Conservation (phyloP, 2,888 invertebrate genomes). For the Macrophya annulata region DNA sequence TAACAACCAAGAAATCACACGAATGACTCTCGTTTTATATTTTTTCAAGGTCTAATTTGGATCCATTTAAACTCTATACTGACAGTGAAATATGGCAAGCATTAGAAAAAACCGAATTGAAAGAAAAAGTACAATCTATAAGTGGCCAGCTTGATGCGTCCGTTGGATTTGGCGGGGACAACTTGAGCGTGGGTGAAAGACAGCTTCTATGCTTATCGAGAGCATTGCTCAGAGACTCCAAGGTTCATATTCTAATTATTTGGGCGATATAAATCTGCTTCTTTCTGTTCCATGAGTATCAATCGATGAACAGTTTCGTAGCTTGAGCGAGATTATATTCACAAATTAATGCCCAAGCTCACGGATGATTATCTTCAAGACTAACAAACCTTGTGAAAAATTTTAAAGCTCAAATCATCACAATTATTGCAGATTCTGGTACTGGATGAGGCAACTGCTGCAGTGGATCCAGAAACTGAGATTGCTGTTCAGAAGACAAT, state of each 20-base stretch:
- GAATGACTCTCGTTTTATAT: neutral
- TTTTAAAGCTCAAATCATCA: neutral
- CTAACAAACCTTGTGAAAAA: neutral
- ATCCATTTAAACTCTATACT: constrained; percentile 75
- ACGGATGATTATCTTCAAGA: neutral
- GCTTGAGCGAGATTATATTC: neutral
- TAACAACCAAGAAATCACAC: neutral
- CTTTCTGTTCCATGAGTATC: neutral
- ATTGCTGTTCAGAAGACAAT: constrained; percentile 81
- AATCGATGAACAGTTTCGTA: neutral
- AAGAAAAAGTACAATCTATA: constrained; percentile 76
- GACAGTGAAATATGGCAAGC: constrained; percentile 79
- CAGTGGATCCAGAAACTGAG: constrained; percentile 83
- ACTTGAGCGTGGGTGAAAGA: constrained; percentile 81
- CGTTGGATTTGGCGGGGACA: constrained; percentile 78
- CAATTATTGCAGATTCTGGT: constrained; percentile 79
- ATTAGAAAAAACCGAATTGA: constrained; percentile 79
- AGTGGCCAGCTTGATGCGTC: constrained; percentile 78
- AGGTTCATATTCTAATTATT: constrained; percentile 69
- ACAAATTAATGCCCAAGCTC: neutral
- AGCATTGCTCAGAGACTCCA: constrained; percentile 81
- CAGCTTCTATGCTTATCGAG: constrained; percentile 85
- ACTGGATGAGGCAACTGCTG: constrained; percentile 82
- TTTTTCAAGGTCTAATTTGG: constrained; percentile 79
- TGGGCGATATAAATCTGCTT: neutral